Base-by-base conservation (phyloP, 2,888 invertebrate genomes). In the Leucozona laternaria region DNA sequence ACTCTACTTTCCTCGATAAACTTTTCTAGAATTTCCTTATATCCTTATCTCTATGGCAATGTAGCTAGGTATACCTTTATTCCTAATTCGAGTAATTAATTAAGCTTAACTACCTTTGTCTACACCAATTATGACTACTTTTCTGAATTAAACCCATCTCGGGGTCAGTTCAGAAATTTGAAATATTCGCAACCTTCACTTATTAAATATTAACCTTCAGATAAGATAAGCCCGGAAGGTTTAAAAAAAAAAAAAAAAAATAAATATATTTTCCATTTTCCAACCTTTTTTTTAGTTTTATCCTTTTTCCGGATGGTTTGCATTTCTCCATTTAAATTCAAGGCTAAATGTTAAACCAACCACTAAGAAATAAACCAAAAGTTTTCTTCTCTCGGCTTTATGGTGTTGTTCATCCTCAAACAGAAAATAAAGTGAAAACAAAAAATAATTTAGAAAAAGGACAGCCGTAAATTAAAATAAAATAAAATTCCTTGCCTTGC, bases 101-200 rank as follows among this genome's bases (percentile, higher is more conserved):
- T 64, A 48, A 64, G 45, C 31, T 64, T 31, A 64, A 64, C 28
- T 31, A 45, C 64, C 45, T 48, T 31, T 64, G 64, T 64, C 64
- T 31, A 31, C 64, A 64, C 45, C 64, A 64, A 64, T 64, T 64
- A 64, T 45, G 64, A 48, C 64, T 48, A 64, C 64, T 64, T 64
- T 64, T 64, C 45, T 31, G 22, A 48, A 64, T 64, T 64, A 64
- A 64, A 31, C 45, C 45, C 64, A 45, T 20, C 17, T 31, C 45
- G 11, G 31, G 31, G 28, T 28, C 17, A 6, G 37, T 60, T 22
- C 15, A 20, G 20, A 17, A 60, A 40, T 22, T 15, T 37, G 7
- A 22, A 60, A 60, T 60, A 60, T 60, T 31, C 17, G 3, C 45
- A 64, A 48, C 45, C 31, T 48, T 64, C 17, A 22, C 64, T 64